Evolutionary conservation across 2,888 invertebrate genomes (phyloP), one percentile per base, ranked within the genome.

Genomic region (Stenoptilia bipunctidactyla): DNA sequence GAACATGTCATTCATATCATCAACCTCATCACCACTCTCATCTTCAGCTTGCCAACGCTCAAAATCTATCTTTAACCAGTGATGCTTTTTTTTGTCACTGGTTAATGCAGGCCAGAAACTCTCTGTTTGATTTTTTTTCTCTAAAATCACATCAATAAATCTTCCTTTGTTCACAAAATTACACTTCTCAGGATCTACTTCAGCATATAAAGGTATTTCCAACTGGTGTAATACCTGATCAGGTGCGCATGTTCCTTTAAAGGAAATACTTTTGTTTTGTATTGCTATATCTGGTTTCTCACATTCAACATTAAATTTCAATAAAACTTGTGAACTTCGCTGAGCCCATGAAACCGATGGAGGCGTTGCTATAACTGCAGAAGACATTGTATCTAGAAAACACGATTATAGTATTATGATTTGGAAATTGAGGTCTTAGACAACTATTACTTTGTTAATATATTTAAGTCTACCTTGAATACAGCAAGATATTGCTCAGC

Each of bases 1-100:
- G 44, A 77, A 72, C 66, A 76, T 72, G 41, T 76, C 72, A 52
- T 66, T 67, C 60, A 63, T 62, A 15, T 66, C 62, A 46, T 67
- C 66, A 45, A 63, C 45, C 34, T 94, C 95, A 53, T 92, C 92
- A 8, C 92, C 94, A 44, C 92, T 93, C 44, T 97, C 97, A 58
- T 95, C 94, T 76, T 98, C 98, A 83, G 97, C 97, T 70, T 91
- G 92, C 97, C 97, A 98, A 76, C 96, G 96, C 65, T 94, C 92
- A 70, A 98, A 98, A 68, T 98, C 98, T 51, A 96, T 92, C 85
- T 97, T 97, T 49, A 98, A 86, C 95, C 97, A 98, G 69, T 97
- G 96, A 59, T 91, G 90, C 83, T 97, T 97, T 68, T 90, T 90
- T 56, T 90, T 92, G 53, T 93, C 93, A 68, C 92, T 92, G 36